Percentiles rank a stretch among this genome's conserved stretches.
Evolutionary conservation across 2,888 invertebrate species (phyloP).

Genomic region (Dicycla oo): DNA sequence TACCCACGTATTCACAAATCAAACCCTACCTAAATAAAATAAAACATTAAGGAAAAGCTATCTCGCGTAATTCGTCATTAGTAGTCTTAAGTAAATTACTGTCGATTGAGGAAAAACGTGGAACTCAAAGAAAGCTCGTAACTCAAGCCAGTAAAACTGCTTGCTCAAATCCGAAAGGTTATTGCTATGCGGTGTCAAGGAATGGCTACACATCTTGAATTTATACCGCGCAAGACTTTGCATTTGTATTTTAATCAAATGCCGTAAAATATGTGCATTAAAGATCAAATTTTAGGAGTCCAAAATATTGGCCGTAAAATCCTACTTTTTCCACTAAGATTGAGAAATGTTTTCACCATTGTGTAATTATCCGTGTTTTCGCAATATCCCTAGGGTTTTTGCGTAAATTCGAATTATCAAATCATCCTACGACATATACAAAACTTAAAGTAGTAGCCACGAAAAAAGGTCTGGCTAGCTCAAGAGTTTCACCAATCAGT

Average conservation of each 20-base stretch:
- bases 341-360: too few species aligned
- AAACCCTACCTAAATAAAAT: constrained; percentile 22
- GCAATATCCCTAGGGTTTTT: too few species aligned
- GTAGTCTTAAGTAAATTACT: constrained; percentile 49
- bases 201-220: constrained; percentile 43
- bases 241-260: constrained; percentile 32
- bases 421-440: too few species aligned
- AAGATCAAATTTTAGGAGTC: too few species aligned
- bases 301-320: too few species aligned
- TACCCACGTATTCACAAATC: constrained; percentile 17
- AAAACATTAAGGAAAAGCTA: constrained; percentile 40
- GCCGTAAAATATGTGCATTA: constrained; percentile 2
- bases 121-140: constrained; percentile 33
- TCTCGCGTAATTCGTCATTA: constrained; percentile 49
- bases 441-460: too few species aligned
- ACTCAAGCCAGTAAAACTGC: constrained; percentile 47
- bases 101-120: constrained; percentile 42
- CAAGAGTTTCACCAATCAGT: too few species aligned
- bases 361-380: too few species aligned
- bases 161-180: constrained; percentile 43
- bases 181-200: constrained; percentile 45
- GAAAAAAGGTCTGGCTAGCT: too few species aligned
- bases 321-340: too few species aligned
- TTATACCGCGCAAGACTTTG: constrained; percentile 36
- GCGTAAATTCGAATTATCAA: too few species aligned